Percentiles rank a stretch among this genome's conserved stretches.
Evolutionary conservation across 2,888 invertebrate species (phyloP).

Genomic region (Microplitis manilae): DNA sequence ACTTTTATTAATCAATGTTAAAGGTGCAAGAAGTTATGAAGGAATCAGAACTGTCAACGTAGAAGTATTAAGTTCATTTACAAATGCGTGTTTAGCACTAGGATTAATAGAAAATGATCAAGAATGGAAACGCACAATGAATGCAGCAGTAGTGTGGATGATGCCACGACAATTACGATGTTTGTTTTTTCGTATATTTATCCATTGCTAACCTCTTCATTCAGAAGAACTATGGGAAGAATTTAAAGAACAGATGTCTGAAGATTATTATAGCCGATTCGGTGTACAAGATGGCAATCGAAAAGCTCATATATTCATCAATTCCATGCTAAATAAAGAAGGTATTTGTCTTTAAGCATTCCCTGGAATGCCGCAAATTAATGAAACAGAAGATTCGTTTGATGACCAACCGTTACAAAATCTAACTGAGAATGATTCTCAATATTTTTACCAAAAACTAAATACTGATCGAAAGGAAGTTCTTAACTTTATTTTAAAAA

Average conservation of each 20-base stretch:
- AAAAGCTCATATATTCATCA: constrained; percentile 25
- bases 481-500: too few relatives aligned
- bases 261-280: constrained; percentile 42
- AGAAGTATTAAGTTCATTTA: too few relatives aligned
- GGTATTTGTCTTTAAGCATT: not conserved
- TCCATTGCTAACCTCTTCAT: too few relatives aligned
- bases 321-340: constrained; percentile 14
- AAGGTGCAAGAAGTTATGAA: too few relatives aligned
- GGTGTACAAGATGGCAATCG: not conserved
- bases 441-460: too few relatives aligned
- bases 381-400: too few relatives aligned
- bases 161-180: too few relatives aligned
- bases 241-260: constrained; percentile 49
- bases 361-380: constrained; percentile 22
- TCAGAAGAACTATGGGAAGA: constrained; percentile 49
- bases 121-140: constrained; percentile 42
- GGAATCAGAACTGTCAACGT: too few relatives aligned
- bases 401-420: too few relatives aligned
- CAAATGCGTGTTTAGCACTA: constrained; percentile 14
- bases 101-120: constrained; percentile 56
- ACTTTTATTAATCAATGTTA: not conserved
- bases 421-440: too few relatives aligned
- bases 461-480: too few relatives aligned
- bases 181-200: too few relatives aligned
- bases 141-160: constrained; percentile 26